Conservation (phyloP, 2,888 invertebrate species). For the Lapara coniferarum region DNA sequence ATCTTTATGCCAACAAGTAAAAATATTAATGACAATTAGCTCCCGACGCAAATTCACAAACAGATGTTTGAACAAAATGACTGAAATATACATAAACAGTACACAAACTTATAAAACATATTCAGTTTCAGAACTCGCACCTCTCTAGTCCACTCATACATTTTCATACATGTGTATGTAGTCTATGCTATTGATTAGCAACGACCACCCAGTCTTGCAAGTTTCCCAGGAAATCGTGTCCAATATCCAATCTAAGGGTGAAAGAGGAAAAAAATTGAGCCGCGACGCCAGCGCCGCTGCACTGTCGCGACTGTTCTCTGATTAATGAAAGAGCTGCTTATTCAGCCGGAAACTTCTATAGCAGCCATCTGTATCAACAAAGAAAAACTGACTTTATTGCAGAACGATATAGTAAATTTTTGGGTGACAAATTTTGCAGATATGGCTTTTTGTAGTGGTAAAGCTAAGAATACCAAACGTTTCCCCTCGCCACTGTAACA, state of each 20-base stretch:
- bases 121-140: no score
- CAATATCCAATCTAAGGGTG: conserved; percentile 81
- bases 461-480: conserved; percentile 77
- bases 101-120: no score
- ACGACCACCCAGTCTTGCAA: conserved; percentile 75
- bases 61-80: no score
- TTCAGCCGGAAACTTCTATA: conserved; percentile 67
- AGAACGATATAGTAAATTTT: conserved; percentile 32
- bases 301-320: conserved; percentile 81
- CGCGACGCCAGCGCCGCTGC: conserved; percentile 76
- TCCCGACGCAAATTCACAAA: no score
- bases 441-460: conserved; percentile 38
- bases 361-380: conserved; percentile 26
- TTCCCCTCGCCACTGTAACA: conserved; percentile 81
- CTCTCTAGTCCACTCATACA: neutral
- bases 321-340: conserved; percentile 80
- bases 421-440: conserved; percentile 11
- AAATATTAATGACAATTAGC: no score
- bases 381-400: conserved; percentile 33
- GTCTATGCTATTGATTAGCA: conserved; percentile 37
- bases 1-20: no score
- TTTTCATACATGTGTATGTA: conserved; percentile 5
- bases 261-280: conserved; percentile 79
- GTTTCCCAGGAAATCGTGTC: conserved; percentile 80
- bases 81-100: no score